Conservation (phyloP, 53 echinoderm and acorn worm genomes). For the Echinometra lucunter region DNA sequence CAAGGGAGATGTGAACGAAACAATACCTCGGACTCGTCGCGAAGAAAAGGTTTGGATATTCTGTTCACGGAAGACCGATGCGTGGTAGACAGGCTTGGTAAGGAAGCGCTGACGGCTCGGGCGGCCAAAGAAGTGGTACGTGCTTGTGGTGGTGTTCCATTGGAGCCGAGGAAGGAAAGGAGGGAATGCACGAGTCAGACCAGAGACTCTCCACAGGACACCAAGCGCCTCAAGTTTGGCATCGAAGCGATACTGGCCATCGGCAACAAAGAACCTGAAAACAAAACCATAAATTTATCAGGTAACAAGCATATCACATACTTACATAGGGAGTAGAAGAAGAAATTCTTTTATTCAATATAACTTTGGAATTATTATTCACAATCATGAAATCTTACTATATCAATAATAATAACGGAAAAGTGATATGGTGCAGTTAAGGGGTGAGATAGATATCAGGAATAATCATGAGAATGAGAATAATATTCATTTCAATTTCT, state of each 20-base stretch:
- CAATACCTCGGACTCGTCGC: neutral
- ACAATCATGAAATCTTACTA: no score
- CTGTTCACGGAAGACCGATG: slow-evolving; percentile 18
- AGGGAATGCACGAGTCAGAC: neutral
- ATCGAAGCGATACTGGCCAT: slow-evolving; percentile 50
- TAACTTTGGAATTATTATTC: no score
- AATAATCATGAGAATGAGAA: no score
- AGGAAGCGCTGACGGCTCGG: neutral
- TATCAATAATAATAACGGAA: no score
- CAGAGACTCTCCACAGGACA: neutral
- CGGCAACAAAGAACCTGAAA: slow-evolving; percentile 12
- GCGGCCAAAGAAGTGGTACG: neutral
- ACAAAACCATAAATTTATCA: slow-evolving; percentile 14
- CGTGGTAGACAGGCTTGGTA: neutral
- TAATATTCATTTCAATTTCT: no score
- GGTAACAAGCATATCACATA: neutral
- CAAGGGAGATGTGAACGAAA: slow-evolving; percentile 32
- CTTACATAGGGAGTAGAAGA: no score
- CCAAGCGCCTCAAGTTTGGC: slow-evolving; percentile 52
- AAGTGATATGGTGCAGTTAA: no score
- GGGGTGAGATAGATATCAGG: no score
- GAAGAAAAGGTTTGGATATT: neutral
- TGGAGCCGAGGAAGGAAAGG: neutral
- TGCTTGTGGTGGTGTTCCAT: neutral
- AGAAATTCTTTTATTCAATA: no score